Percentiles rank a stretch among this genome's conserved stretches.
Evolutionary conservation across 1,140 invertebrate genomes (phyloP).

Genomic region (Scaptodrosophila lebanonensis): DNA sequence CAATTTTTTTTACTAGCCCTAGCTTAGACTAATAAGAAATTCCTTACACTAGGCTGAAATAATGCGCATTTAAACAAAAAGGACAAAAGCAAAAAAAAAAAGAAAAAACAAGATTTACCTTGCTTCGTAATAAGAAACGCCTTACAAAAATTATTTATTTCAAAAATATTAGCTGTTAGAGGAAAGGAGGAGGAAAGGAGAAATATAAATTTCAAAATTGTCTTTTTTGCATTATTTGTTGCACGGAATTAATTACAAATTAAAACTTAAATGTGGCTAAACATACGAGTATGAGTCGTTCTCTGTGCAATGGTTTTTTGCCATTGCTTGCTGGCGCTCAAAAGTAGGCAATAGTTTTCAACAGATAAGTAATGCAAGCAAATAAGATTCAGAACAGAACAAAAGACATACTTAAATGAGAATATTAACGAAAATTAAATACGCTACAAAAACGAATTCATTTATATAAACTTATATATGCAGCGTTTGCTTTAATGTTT

Average conservation of each 20-base stretch:
- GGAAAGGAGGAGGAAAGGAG: slow-evolving; percentile 9
- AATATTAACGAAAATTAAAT: not conserved
- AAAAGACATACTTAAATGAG: not conserved
- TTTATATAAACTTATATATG: no score
- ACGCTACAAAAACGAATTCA: no score
- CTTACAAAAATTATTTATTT: slow-evolving; percentile 44
- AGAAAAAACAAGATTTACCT: slow-evolving; percentile 6
- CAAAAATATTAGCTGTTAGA: not conserved
- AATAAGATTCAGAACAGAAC: not conserved
- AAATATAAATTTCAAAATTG: not conserved
- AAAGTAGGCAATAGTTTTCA: slow-evolving; percentile 4
- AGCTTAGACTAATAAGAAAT: slow-evolving; percentile 11
- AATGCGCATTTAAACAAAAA: slow-evolving; percentile 27
- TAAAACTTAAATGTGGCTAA: not conserved
- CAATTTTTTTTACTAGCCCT: slow-evolving; percentile 28
- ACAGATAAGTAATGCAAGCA: no score
- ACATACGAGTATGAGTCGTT: slow-evolving; percentile 13
- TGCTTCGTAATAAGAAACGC: not conserved
- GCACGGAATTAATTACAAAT: not conserved
- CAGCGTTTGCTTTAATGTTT: no score
- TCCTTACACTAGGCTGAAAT: slow-evolving; percentile 16
- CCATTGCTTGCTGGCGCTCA: slow-evolving; percentile 3
- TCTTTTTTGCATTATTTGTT: no score
- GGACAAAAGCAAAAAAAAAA: not conserved
- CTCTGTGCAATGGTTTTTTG: not conserved